Conservation (phyloP, 2,113 vertebrate species). For the Columba livia region DNA sequence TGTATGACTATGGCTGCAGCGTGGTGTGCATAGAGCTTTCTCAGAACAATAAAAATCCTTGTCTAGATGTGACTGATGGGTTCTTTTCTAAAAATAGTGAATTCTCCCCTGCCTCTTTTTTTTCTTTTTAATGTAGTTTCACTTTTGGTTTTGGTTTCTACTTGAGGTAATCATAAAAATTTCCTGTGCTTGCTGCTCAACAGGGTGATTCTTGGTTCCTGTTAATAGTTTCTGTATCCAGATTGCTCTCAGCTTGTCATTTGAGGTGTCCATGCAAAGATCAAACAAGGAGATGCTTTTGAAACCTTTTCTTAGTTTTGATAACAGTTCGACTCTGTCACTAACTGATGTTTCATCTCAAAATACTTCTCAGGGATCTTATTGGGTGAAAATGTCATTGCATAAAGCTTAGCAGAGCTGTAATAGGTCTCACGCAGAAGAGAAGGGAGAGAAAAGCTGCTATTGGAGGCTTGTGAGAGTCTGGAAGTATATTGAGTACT, state of each 20-base stretch:
- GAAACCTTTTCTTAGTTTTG: not conserved
- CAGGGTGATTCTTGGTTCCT: not conserved
- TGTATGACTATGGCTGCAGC: not conserved
- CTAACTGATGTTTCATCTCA: not conserved
- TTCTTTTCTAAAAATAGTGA: not conserved
- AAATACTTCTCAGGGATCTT: not conserved
- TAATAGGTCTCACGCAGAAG: not conserved
- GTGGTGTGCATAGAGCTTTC: not conserved
- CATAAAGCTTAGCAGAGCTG: not conserved
- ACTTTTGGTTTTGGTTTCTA: slow-evolving; percentile 32
- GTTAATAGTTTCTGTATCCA: not conserved
- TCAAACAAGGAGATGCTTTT: not conserved
- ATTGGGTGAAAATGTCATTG: not conserved
- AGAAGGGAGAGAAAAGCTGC: not conserved
- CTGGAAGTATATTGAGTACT: not conserved
- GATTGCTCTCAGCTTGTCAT: not conserved
- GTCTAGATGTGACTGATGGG: accelerated
- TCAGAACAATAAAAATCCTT: not conserved
- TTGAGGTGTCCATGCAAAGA: not conserved
- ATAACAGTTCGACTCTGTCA: not conserved
- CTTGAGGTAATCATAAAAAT: not conserved
- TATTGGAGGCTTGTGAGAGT: not conserved
- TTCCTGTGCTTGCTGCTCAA: not conserved
- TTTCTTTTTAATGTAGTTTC: not conserved
- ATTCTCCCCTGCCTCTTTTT: too few species aligned